Conservation (phyloP, 2,113 vertebrate genomes). For the Benitochromis conjunctus region DNA sequence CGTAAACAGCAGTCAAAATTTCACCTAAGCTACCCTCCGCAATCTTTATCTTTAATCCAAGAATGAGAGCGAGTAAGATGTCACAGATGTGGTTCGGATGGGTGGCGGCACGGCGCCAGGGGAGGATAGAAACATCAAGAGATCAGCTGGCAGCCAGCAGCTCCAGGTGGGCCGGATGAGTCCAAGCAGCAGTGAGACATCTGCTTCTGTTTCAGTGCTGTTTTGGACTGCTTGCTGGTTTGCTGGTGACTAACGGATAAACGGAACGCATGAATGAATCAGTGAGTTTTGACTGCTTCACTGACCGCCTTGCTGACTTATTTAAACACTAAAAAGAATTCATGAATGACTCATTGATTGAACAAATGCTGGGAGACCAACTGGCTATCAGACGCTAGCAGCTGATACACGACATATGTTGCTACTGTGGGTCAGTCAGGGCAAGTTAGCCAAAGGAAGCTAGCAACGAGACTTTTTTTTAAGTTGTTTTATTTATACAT, state of each 20-base stretch:
- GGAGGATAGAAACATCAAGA: conserved; percentile 44
- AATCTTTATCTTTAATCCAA: background rate
- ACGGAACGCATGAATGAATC: conserved; percentile 27
- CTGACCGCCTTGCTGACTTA: background rate
- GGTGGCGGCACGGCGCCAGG: background rate
- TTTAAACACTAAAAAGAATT: background rate
- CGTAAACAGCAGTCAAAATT: background rate
- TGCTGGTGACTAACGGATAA: background rate
- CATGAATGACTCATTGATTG: conserved; percentile 33
- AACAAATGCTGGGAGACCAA: conserved; percentile 9
- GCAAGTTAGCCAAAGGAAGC: background rate
- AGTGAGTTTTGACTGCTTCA: background rate
- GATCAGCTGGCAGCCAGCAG: conserved; percentile 34
- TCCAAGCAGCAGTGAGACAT: conserved; percentile 1
- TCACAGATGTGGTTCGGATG: background rate
- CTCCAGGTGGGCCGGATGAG: conserved; percentile 47
- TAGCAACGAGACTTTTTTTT: background rate
- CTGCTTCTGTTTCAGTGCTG: background rate
- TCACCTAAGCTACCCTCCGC: background rate
- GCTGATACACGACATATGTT: conserved; percentile 15
- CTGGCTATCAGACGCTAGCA: conserved; percentile 1
- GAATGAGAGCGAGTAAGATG: background rate
- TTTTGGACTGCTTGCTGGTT: background rate
- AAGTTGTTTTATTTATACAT: background rate
- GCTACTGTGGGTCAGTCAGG: background rate